Percentiles rank a stretch among this genome's conserved stretches.
These are phyloP conservation scores for Pseudomyrmex gracilis DNA, from an alignment of 1,140 invertebrate genomes.

Conservation along the genomic window DNA sequence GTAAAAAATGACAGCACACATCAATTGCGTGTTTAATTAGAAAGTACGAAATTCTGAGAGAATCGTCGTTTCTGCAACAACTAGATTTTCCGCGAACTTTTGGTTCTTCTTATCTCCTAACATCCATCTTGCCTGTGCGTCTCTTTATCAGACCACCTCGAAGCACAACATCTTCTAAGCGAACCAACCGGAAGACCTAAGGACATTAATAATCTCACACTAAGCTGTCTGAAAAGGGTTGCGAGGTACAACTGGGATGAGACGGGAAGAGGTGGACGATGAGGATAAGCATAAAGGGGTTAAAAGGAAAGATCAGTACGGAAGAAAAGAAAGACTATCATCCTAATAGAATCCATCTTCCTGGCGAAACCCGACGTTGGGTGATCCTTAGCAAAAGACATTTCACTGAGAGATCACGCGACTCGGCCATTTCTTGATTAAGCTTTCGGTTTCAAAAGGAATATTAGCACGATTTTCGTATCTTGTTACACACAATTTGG, in stretches of 20 bases:
- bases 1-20: not conserved
- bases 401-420: constrained; percentile 1
- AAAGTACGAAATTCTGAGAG: constrained; percentile 9
- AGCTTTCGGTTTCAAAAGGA: not conserved
- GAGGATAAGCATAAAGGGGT: constrained; percentile 23
- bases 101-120: constrained; percentile 48
- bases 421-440: constrained; percentile 33
- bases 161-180: constrained; percentile 44
- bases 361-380: not conserved
- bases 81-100: constrained; percentile 24
- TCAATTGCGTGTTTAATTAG: constrained; percentile 55
- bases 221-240: constrained; percentile 54
- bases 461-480: not conserved
- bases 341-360: constrained; percentile 29
- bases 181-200: constrained; percentile 15
- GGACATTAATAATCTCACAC: constrained; percentile 64
- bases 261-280: not conserved
- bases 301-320: constrained; percentile 16
- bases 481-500: not conserved
- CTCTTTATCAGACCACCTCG: constrained; percentile 51
- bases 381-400: constrained; percentile 2
- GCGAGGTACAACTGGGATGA: not conserved
- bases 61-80: constrained; percentile 4
- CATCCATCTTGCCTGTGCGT: constrained; percentile 62
- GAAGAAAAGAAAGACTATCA: constrained; percentile 38